Percentiles rank a stretch among this genome's conserved stretches.
These are phyloP conservation scores for Lynx canadensis DNA, from an alignment of 2,113 vertebrate genomes.

Conservation along the genomic window DNA sequence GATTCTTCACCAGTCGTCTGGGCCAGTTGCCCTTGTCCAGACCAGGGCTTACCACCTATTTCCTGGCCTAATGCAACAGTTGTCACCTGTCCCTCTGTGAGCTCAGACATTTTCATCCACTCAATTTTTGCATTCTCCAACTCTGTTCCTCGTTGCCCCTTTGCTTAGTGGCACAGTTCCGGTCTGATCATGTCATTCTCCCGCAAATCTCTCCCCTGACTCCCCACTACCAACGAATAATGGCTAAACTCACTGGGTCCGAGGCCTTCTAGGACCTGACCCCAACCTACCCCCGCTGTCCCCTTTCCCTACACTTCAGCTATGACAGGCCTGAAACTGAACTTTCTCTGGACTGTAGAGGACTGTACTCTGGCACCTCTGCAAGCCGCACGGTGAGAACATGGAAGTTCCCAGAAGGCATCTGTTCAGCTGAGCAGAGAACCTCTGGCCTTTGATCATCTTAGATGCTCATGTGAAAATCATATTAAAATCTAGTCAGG, in stretches of 20 bases:
- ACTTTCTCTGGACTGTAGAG: background rate
- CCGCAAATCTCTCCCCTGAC: background rate
- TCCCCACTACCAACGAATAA: background rate
- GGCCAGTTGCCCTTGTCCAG: background rate
- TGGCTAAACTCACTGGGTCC: background rate
- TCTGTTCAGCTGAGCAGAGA: background rate
- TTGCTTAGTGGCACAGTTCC: background rate
- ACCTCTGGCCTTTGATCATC: constrained; percentile 53
- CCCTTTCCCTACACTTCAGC: background rate
- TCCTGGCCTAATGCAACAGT: background rate
- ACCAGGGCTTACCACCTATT: background rate
- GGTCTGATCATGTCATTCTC: background rate
- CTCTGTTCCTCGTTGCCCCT: background rate
- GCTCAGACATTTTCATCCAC: background rate
- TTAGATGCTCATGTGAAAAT: constrained; percentile 7
- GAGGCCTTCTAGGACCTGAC: background rate
- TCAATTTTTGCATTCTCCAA: background rate
- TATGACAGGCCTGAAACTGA: background rate
- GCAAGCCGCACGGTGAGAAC: background rate
- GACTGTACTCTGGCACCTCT: background rate
- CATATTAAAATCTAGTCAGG: constrained; percentile 45
- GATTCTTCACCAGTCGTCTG: background rate
- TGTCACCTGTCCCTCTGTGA: too few species aligned
- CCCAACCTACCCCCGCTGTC: background rate
- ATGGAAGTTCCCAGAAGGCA: background rate